phyloP scores from a whole-genome alignment of 2,888 invertebrate species.

The Dendrolimus pini region DNA sequence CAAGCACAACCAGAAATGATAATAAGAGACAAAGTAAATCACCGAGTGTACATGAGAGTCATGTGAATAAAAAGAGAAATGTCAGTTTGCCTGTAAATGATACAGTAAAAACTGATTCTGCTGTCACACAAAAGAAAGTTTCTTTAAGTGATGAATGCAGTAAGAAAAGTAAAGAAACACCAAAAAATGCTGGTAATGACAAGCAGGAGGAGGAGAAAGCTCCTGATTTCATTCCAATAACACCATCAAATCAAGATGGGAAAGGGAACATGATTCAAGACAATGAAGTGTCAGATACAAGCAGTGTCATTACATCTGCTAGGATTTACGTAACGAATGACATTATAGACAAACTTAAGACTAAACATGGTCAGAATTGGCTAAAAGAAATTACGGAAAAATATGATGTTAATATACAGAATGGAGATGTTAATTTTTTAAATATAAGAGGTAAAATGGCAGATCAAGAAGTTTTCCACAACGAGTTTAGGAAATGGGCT shows the following conservation, averaged over 20 bases:
- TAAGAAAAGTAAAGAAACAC: constrained; percentile 17
- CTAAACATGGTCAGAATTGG: constrained; percentile 64
- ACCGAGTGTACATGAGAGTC: constrained; percentile 43
- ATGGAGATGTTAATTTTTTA: constrained; percentile 50
- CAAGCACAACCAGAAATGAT: constrained; percentile 14
- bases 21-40: constrained; percentile 60
- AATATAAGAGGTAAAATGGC: constrained; percentile 64
- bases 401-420: constrained; percentile 49
- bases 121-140: constrained; percentile 23
- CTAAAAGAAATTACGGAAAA: constrained; percentile 42
- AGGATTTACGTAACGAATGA: constrained; percentile 69
- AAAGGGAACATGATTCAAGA: constrained; percentile 63
- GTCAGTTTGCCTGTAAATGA: constrained; percentile 23
- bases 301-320: constrained; percentile 53
- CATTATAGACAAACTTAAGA: constrained; percentile 60
- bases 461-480: constrained; percentile 72
- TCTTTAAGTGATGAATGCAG: constrained; percentile 20
- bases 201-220: constrained; percentile 26
- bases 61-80: constrained; percentile 45
- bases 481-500: constrained; percentile 57
- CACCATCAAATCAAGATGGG: constrained; percentile 49
- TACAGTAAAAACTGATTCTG: neutral
- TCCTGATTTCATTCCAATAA: constrained; percentile 42
- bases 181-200: constrained; percentile 17
- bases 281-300: constrained; percentile 65